A percentile compares a stretch with the other conserved stretches of the same genome.
Evolutionary conservation across 2,888 invertebrate genomes (phyloP).

Genomic region (Dyspetes luteomarginatus): DNA sequence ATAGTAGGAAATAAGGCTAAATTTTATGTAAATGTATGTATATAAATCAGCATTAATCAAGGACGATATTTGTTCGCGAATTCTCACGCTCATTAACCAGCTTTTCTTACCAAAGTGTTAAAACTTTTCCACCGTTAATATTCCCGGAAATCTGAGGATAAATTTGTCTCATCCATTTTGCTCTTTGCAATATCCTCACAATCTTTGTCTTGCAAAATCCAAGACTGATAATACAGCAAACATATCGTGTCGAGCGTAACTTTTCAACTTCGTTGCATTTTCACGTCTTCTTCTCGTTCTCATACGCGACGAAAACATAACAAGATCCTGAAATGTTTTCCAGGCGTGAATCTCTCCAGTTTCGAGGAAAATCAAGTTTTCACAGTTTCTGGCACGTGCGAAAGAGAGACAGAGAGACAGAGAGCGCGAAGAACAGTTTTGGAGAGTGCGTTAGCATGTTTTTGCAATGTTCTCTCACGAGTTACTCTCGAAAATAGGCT

Average conservation of each 20-base stretch:
- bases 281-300: background rate
- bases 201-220: background rate
- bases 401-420: no score
- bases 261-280: background rate
- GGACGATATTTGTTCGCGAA: background rate
- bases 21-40: no score
- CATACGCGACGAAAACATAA: background rate
- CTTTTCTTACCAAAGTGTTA: background rate
- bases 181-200: background rate
- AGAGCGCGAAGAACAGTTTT: no score
- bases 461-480: no score
- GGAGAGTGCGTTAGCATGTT: no score
- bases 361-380: no score
- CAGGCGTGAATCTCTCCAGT: no score
- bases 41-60: background rate
- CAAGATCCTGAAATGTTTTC: no score
- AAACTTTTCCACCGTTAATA: conserved; percentile 4
- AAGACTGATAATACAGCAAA: background rate
- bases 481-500: no score
- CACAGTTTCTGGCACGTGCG: no score
- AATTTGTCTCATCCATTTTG: background rate
- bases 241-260: background rate
- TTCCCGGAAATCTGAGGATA: background rate
- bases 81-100: conserved; percentile 7
- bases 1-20: no score